Conservation (phyloP, 2,888 invertebrate species). For the Lepidonotus clava region DNA sequence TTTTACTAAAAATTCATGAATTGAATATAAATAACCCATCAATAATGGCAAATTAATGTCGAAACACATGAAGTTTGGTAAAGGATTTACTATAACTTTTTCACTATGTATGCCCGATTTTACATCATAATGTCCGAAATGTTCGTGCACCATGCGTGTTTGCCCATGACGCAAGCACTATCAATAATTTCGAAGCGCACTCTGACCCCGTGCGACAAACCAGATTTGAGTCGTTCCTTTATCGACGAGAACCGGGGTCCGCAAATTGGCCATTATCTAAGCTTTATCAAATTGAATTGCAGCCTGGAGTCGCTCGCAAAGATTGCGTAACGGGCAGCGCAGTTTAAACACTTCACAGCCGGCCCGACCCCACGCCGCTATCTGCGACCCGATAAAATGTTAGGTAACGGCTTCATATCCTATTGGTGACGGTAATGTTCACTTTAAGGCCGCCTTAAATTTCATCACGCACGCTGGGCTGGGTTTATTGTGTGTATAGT, state of each 20-base stretch:
- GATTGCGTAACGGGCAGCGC: background rate
- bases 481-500: background rate
- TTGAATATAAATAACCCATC: no score
- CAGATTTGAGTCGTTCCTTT: slow-evolving; percentile 28
- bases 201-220: background rate
- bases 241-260: slow-evolving; percentile 21
- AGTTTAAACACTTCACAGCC: slow-evolving; percentile 44
- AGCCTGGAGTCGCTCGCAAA: background rate
- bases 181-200: background rate
- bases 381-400: slow-evolving; percentile 32
- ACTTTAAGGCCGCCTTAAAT: slow-evolving; percentile 37
- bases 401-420: slow-evolving; percentile 45
- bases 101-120: no score
- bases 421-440: slow-evolving; percentile 5
- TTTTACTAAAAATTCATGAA: no score
- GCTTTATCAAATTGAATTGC: slow-evolving; percentile 48
- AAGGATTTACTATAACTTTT: no score
- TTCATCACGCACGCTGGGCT: background rate
- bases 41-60: no score
- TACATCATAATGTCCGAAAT: no score
- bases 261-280: slow-evolving; percentile 47
- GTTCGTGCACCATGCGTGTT: no score
- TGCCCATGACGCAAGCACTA: slow-evolving; percentile 8
- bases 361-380: slow-evolving; percentile 37
- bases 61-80: no score